Conservation (phyloP, 2,797 vertebrate species). For the Coregonus sp. region DNA sequence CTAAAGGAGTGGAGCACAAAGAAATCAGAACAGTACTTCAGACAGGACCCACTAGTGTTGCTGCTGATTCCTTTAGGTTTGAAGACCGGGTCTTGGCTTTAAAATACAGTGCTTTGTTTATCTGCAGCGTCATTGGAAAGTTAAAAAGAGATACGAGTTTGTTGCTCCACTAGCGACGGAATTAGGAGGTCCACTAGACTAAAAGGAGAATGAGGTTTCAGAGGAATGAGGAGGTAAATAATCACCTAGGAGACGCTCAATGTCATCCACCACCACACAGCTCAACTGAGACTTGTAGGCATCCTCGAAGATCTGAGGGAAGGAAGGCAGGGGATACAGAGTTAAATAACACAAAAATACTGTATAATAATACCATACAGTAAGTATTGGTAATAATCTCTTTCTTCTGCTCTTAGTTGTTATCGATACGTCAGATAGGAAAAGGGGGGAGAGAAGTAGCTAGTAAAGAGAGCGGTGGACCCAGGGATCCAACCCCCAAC, state of each 20-base stretch:
- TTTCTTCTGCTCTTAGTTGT: background rate
- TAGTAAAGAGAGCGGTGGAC: background rate
- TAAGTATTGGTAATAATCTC: background rate
- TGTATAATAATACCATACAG: background rate
- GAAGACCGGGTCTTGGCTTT: too few species aligned
- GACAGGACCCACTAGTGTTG: background rate
- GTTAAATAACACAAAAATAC: too few species aligned
- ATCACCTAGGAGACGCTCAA: slow-evolving; percentile 84
- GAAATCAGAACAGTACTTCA: background rate
- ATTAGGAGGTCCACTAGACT: background rate
- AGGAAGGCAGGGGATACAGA: background rate
- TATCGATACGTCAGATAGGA: background rate
- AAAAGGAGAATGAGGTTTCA: background rate
- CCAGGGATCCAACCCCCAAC: background rate
- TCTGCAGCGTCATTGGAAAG: too few species aligned
- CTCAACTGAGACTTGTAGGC: slow-evolving; percentile 90
- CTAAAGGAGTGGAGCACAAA: slow-evolving; percentile 62
- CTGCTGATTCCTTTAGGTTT: too few species aligned
- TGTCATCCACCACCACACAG: slow-evolving; percentile 88
- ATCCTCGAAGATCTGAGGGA: slow-evolving; percentile 83
- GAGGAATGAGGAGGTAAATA: background rate
- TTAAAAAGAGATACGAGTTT: too few species aligned
- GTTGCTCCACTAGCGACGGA: background rate
- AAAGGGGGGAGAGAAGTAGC: background rate
- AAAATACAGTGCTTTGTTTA: too few species aligned